phyloP scores from a whole-genome alignment of 2,888 invertebrate species.

The Habrosyne pyritoides region DNA sequence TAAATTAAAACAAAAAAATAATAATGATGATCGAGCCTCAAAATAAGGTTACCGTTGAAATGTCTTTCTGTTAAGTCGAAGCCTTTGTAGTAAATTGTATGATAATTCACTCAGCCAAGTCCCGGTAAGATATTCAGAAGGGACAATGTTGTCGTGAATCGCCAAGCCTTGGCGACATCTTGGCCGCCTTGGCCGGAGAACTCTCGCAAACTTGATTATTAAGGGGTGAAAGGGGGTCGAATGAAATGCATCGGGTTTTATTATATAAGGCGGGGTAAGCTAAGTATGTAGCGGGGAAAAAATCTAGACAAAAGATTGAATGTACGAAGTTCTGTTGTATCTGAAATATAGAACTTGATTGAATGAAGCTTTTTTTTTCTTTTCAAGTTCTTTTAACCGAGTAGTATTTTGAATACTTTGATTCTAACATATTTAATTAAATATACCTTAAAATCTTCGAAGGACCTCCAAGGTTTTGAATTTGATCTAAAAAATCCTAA shows the following conservation, averaged over 20 bases:
- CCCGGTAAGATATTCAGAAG: slow-evolving; percentile 53
- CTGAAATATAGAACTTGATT: too few relatives aligned
- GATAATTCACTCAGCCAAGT: slow-evolving; percentile 64
- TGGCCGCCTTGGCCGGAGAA: slow-evolving; percentile 34
- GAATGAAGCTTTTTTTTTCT: too few relatives aligned
- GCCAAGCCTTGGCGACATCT: slow-evolving; percentile 65
- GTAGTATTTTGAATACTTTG: too few relatives aligned
- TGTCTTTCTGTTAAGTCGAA: slow-evolving; percentile 33
- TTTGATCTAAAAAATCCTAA: too few relatives aligned
- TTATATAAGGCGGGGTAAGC: slow-evolving; percentile 18
- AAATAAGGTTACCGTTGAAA: slow-evolving; percentile 31
- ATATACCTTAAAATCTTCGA: too few relatives aligned
- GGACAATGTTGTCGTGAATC: slow-evolving; percentile 64
- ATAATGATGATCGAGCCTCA: slow-evolving; percentile 9
- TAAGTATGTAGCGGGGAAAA: slow-evolving; percentile 13
- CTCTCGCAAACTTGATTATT: slow-evolving; percentile 74
- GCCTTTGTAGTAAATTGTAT: slow-evolving; percentile 60
- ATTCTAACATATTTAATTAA: too few relatives aligned
- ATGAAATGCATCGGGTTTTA: slow-evolving; percentile 48
- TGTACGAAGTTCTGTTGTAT: neutral
- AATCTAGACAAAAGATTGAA: neutral
- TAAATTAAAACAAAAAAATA: neutral
- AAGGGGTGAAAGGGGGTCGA: slow-evolving; percentile 35
- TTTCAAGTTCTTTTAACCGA: too few relatives aligned
- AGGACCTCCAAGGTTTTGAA: too few relatives aligned